Conservation (phyloP, 1,140 invertebrate genomes). For the Doryteuthis pealeii region DNA sequence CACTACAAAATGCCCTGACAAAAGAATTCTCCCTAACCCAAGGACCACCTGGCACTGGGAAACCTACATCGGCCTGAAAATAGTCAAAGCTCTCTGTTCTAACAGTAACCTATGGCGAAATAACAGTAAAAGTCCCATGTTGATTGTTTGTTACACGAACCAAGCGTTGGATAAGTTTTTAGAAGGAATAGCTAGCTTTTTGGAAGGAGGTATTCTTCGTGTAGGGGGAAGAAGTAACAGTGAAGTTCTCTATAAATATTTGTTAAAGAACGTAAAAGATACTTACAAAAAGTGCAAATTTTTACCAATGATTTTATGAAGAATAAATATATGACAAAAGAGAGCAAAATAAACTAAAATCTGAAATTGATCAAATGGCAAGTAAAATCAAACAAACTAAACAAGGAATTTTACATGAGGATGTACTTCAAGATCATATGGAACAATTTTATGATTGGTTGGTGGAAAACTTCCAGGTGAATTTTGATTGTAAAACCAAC, state of each 20-base stretch:
- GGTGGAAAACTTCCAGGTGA: constrained; percentile 16
- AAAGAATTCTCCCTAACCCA: constrained; percentile 72
- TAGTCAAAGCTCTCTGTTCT: constrained; percentile 52
- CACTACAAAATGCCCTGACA: constrained; percentile 60
- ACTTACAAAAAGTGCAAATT: no score
- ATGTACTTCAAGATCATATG: constrained; percentile 32
- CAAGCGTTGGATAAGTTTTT: constrained; percentile 88
- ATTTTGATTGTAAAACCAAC: constrained; percentile 10
- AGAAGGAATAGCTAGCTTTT: constrained; percentile 64
- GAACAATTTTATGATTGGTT: constrained; percentile 20
- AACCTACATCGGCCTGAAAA: constrained; percentile 58
- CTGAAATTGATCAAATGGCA: constrained; percentile 30
- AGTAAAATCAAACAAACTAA: constrained; percentile 31
- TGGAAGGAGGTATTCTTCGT: constrained; percentile 64
- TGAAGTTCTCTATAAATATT: constrained; percentile 31
- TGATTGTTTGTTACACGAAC: constrained; percentile 84
- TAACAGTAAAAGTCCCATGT: constrained; percentile 62
- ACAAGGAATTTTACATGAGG: constrained; percentile 33
- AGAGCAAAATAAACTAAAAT: constrained; percentile 23
- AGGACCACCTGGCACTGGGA: constrained; percentile 60
- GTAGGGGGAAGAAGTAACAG: constrained; percentile 74
- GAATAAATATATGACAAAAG: constrained; percentile 26
- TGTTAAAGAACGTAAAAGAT: constrained; percentile 25
- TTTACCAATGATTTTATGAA: no score
- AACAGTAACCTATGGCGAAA: constrained; percentile 47